A percentile compares a stretch with the other conserved stretches of the same genome.
Evolutionary conservation across 2,113 vertebrate genomes (phyloP).

Genomic region (Apodemus speciosus): DNA sequence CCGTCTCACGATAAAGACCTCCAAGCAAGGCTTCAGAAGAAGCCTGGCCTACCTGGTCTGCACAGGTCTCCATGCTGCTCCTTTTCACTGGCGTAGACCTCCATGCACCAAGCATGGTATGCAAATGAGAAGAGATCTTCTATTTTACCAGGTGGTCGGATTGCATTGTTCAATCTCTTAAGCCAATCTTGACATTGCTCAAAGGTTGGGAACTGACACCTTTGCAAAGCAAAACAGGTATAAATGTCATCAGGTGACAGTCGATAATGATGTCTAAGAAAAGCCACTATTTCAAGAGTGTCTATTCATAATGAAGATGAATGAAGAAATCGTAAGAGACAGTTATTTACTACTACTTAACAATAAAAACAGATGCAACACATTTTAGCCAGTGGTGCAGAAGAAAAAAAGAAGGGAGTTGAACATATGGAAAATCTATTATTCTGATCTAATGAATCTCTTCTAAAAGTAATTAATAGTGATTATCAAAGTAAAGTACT

Average conservation of each 20-base stretch:
- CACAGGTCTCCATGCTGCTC: constrained; percentile 96
- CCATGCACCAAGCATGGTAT: constrained; percentile 97
- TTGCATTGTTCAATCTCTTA: constrained; percentile 90
- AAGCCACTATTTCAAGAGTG: neutral
- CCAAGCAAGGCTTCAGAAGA: neutral
- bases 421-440: constrained; percentile 10
- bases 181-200: constrained; percentile 99
- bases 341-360: neutral
- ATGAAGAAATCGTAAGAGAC: constrained; percentile 61
- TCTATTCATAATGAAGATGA: neutral
- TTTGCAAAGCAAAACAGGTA: constrained; percentile 80
- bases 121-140: constrained; percentile 98
- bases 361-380: constrained; percentile 19
- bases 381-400: constrained; percentile 38
- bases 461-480: constrained; percentile 34
- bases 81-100: constrained; percentile 95
- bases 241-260: neutral
- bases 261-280: neutral
- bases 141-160: constrained; percentile 92
- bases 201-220: constrained; percentile 97
- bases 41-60: constrained; percentile 90
- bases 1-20: constrained; percentile 13
- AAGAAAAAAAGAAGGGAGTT: constrained; percentile 14
- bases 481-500: constrained; percentile 54
- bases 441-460: constrained; percentile 34